Evolutionary conservation across 1,140 invertebrate species (phyloP).

Genomic region (Drosophila ambigua): DNA sequence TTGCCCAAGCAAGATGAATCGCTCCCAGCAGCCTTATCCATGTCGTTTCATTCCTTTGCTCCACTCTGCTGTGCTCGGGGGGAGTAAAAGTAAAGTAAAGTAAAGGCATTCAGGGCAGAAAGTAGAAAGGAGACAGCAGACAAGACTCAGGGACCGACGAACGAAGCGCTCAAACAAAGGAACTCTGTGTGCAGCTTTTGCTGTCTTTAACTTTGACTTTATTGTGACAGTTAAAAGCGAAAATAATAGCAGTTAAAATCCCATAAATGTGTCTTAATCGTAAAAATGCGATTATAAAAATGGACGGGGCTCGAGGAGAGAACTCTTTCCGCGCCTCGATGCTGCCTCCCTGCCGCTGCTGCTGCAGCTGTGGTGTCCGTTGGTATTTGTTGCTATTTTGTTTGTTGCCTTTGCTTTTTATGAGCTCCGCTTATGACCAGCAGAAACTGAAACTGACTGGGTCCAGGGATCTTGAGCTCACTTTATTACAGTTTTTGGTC

Average conservation of each 20-base stretch:
- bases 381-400: conserved; percentile 62
- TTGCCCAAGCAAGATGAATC: conserved; percentile 38
- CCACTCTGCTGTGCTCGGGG: conserved; percentile 11
- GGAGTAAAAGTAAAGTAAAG: too few relatives aligned
- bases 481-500: conserved; percentile 64
- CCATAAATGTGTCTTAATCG: conserved; percentile 82
- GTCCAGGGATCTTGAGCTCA: conserved; percentile 31
- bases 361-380: conserved; percentile 16
- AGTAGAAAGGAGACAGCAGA: not conserved
- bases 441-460: too few relatives aligned
- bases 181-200: conserved; percentile 65
- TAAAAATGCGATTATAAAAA: conserved; percentile 83
- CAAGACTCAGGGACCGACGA: conserved; percentile 1
- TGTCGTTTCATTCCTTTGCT: conserved; percentile 21
- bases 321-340: conserved; percentile 51
- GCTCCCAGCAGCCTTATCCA: conserved; percentile 12
- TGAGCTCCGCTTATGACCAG: conserved; percentile 66
- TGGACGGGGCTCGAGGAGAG: conserved; percentile 58
- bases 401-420: conserved; percentile 68
- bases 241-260: conserved; percentile 83
- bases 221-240: conserved; percentile 83
- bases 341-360: not conserved
- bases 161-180: conserved; percentile 63
- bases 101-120: too few relatives aligned
- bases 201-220: conserved; percentile 81